phyloP scores from a whole-genome alignment of 2,888 invertebrate species.

The Piscicola geometra region DNA sequence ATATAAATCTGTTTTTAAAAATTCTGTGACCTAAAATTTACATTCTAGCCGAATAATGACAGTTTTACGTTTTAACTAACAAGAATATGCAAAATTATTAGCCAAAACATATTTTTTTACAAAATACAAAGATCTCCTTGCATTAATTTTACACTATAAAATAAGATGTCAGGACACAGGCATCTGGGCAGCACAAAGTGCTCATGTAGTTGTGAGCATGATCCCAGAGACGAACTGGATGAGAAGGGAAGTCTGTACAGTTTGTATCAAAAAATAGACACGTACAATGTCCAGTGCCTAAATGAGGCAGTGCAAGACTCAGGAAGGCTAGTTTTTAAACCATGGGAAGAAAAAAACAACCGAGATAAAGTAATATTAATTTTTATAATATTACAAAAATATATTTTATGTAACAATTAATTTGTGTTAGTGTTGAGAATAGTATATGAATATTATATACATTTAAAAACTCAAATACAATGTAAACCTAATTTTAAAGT shows the following conservation, averaged over 20 bases:
- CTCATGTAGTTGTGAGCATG: slow-evolving; percentile 46
- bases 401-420: neutral
- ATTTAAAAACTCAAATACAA: no score
- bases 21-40: no score
- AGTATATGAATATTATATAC: slow-evolving; percentile 19
- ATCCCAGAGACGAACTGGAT: slow-evolving; percentile 47
- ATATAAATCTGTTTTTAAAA: no score
- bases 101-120: no score
- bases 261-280: slow-evolving; percentile 82
- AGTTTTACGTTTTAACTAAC: no score
- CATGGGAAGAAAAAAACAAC: slow-evolving; percentile 80
- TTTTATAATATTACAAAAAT: neutral
- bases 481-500: no score
- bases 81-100: no score
- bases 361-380: slow-evolving; percentile 64
- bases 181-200: slow-evolving; percentile 39
- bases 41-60: no score
- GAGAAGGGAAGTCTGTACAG: slow-evolving; percentile 76
- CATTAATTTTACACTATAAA: no score
- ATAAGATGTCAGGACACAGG: slow-evolving; percentile 27
- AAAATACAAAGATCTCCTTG: no score
- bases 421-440: neutral
- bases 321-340: slow-evolving; percentile 82
- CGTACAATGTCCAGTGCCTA: slow-evolving; percentile 77
- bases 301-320: slow-evolving; percentile 82